These are phyloP conservation scores for Brachypteracias leptosomus DNA, from an alignment of 2,113 vertebrate genomes.

Conservation along the genomic window DNA sequence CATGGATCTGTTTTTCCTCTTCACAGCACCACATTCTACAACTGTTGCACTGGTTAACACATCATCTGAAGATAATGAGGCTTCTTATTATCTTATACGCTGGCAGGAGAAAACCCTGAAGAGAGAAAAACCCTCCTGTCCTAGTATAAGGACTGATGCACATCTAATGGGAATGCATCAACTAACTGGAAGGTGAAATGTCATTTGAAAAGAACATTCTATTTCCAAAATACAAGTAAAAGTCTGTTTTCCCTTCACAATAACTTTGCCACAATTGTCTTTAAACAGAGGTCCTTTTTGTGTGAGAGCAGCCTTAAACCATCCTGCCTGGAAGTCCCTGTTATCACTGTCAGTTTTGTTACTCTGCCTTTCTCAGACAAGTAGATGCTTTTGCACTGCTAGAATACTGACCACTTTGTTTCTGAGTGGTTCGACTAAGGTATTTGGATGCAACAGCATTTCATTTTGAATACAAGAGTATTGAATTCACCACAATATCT, in stretches of 20 bases:
- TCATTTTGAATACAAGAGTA: background rate
- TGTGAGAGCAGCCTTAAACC: background rate
- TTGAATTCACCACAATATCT: background rate
- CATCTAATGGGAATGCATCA: background rate
- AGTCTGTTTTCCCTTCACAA: background rate
- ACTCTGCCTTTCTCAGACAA: background rate
- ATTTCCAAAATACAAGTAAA: background rate
- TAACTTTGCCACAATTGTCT: background rate
- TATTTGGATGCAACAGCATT: background rate
- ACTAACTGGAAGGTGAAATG: background rate
- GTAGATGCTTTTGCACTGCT: background rate
- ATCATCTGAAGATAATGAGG: background rate
- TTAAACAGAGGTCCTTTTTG: background rate
- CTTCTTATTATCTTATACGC: background rate
- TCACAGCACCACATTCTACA: background rate
- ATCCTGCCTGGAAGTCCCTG: background rate
- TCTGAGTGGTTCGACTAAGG: background rate
- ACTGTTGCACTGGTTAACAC: background rate
- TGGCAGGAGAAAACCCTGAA: background rate
- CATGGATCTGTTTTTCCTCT: background rate
- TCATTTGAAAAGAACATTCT: background rate
- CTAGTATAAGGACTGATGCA: background rate
- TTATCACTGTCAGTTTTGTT: background rate
- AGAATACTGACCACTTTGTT: background rate
- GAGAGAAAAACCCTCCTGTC: background rate